Evolutionary conservation across 2,888 invertebrate genomes (phyloP).

Genomic region (Coelopa pilipes): DNA sequence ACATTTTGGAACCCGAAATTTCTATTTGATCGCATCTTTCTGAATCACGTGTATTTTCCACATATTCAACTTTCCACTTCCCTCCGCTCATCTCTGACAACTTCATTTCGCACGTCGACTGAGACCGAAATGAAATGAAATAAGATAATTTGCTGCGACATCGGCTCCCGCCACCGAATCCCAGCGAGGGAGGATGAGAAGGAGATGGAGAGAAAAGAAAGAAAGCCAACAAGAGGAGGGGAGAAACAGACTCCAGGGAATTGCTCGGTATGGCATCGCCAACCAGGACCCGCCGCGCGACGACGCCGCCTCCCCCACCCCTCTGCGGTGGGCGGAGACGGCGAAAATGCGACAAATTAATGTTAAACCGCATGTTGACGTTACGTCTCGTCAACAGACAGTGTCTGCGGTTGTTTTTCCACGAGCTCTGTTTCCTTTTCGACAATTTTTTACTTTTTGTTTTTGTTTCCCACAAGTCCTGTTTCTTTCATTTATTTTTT

Average conservation of each 20-base stretch:
- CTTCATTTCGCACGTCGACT: no score
- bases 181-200: no score
- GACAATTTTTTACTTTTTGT: no score
- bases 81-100: no score
- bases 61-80: no score
- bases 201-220: no score
- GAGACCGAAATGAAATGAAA: neutral
- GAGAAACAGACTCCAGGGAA: constrained; percentile 15
- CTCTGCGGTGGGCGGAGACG: constrained; percentile 8
- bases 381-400: constrained; percentile 44
- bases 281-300: neutral
- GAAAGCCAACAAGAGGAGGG: neutral
- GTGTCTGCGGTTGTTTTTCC: constrained; percentile 43
- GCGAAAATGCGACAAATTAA: constrained; percentile 47
- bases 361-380: constrained; percentile 48
- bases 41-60: no score
- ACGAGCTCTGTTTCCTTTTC: constrained; percentile 9
- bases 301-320: neutral
- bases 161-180: neutral
- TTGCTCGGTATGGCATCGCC: neutral
- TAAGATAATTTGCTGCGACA: constrained; percentile 18
- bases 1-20: no score
- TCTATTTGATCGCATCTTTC: no score
- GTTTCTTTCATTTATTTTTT: no score
- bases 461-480: no score